These are phyloP conservation scores for Linepithema humile DNA, from an alignment of 1,140 invertebrate genomes.

Conservation along the genomic window DNA sequence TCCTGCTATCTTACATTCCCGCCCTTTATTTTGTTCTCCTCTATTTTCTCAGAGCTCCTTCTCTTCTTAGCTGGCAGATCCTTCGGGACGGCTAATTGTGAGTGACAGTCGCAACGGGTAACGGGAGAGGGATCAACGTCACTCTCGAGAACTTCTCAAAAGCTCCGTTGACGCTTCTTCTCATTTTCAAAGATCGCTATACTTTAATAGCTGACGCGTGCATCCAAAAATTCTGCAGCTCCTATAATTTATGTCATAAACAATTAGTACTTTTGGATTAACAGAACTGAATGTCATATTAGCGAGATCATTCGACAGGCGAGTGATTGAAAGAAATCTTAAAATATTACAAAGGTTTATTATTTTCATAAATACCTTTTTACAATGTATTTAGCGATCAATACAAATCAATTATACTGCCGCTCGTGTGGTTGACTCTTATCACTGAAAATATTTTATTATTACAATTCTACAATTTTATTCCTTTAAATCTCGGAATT, in stretches of 20 bases:
- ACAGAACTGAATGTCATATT: not conserved
- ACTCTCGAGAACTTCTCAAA: conserved; percentile 75
- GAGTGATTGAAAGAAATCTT: not conserved
- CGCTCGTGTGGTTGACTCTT: not conserved
- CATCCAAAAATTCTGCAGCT: conserved; percentile 28
- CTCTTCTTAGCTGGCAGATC: conserved; percentile 72
- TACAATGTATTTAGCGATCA: not conserved
- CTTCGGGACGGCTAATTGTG: conserved; percentile 79
- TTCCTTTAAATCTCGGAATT: not conserved
- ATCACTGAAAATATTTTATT: not conserved
- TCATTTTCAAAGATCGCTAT: conserved; percentile 60
- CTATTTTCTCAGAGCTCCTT: conserved; percentile 71
- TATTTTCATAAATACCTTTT: no score
- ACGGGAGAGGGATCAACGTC: conserved; percentile 76
- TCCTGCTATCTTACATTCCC: conserved; percentile 49
- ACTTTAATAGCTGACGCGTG: conserved; percentile 8
- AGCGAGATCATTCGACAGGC: not conserved
- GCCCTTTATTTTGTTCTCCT: conserved; percentile 68
- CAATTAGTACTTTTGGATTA: not conserved
- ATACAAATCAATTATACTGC: no score
- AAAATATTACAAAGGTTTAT: not conserved
- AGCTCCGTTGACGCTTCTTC: conserved; percentile 57
- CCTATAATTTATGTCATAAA: not conserved
- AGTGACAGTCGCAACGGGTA: conserved; percentile 78
- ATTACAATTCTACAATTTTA: not conserved